These are phyloP conservation scores for Mythimna lalbum DNA, from an alignment of 2,888 invertebrate genomes.

Conservation along the genomic window DNA sequence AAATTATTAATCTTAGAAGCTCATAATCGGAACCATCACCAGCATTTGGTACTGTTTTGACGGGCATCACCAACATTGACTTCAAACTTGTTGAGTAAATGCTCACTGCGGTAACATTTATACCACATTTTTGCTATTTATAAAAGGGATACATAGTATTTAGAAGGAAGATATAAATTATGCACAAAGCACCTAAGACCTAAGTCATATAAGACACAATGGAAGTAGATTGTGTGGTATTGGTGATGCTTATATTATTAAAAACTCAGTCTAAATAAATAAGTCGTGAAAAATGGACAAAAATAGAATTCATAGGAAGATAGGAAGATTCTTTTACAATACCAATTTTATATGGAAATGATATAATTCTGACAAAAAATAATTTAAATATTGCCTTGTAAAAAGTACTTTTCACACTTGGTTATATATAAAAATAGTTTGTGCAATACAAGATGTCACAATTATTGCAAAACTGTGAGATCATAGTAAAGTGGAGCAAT, in stretches of 20 bases:
- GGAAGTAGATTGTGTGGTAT: neutral
- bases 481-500: neutral
- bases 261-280: neutral
- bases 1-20: conserved; percentile 52
- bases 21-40: conserved; percentile 65
- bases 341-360: neutral
- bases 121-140: conserved; percentile 12
- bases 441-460: conserved; percentile 16
- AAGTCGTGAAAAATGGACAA: neutral
- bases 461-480: conserved; percentile 19
- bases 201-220: neutral
- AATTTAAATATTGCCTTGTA: neutral
- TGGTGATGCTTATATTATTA: neutral
- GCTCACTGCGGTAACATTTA: neutral
- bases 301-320: neutral
- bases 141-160: neutral
- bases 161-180: neutral
- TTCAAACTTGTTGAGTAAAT: conserved; percentile 59
- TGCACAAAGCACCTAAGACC: neutral
- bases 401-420: neutral
- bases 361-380: conserved; percentile 1
- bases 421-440: neutral
- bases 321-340: neutral
- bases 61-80: conserved; percentile 59
- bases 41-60: conserved; percentile 63